Evolutionary conservation across 2,113 vertebrate genomes (phyloP), one percentile per base, ranked within the genome.

Genomic region (Okapia johnstoni): DNA sequence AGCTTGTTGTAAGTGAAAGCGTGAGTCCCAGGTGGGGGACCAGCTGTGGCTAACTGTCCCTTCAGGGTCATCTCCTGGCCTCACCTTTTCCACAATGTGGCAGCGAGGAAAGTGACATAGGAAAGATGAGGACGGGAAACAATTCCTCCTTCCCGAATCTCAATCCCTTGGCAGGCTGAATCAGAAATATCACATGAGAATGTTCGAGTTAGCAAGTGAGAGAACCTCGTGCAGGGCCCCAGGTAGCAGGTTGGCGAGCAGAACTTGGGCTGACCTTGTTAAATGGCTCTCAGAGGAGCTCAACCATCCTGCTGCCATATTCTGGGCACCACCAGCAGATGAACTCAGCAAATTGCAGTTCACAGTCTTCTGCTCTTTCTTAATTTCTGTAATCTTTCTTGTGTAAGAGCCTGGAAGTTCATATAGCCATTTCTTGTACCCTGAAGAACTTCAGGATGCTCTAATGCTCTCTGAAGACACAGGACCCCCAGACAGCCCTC

Each of bases 11-110:
- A 8, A 30, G 6, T 28, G 21, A 57, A 46, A 23, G 33, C 15
- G 0, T 4, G 6, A 52, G 23, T 3, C 80, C 16, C 0, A 2
- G 43, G 13, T 3, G 0, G 1, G 33, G 46, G 26, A 1, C 61
- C 43, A 0, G 4, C 6, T 11, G 16, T 17, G 25, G 19, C 89
- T n/a, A 23, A 12, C 40, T 8, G 48, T 16, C 4, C 3, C 6
- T 33, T 40, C 57, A 9, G 15, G 23, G 40, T 50, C 57, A 0
- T 48, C 50, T 70, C 12, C 52, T 6, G 1, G 10, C 9, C 50
- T 80, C 66, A 70, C n/a, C 5, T 70, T 70, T 70, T 70, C 66
- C 19, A 12, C 1, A 0, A 70, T 3, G 3, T 14, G 63, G 7
- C 13, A 1, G 17, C 1, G 19, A n/a, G 6, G 19, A 63, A 7